Percentiles rank a stretch among this genome's conserved stretches.
phyloP scores from a whole-genome alignment of 2,797 vertebrate genomes.

The Basileuterus tristriatus region DNA sequence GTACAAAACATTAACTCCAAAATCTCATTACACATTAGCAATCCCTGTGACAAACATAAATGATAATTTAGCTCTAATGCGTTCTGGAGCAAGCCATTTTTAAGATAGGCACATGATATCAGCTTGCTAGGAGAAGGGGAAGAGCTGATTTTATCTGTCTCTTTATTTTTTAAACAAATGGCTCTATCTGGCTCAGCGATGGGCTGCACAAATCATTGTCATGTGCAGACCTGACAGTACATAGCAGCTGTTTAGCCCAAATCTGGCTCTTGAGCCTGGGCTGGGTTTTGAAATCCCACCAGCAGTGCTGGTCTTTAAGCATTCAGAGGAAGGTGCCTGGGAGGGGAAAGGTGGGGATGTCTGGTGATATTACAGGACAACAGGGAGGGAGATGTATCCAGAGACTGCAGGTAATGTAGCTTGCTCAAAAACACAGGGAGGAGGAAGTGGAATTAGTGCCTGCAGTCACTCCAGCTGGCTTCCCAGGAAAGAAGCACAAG shows the following conservation, averaged over 20 bases:
- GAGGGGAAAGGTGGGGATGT: background rate
- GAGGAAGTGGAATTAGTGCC: background rate
- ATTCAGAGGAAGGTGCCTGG: background rate
- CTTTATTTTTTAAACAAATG: constrained; percentile 56
- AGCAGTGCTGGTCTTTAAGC: background rate
- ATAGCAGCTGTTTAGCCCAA: background rate
- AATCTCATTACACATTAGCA: constrained; percentile 76
- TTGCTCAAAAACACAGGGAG: background rate
- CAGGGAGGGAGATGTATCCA: background rate
- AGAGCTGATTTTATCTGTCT: constrained; percentile 33
- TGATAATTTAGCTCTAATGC: constrained; percentile 72
- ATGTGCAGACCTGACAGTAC: background rate
- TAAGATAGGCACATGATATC: constrained; percentile 16
- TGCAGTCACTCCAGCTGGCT: background rate
- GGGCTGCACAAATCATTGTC: background rate
- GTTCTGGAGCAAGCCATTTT: constrained; percentile 55
- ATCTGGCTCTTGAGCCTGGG: background rate
- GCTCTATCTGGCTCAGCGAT: background rate
- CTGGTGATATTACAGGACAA: background rate
- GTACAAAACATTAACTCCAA: constrained; percentile 78
- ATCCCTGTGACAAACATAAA: constrained; percentile 74
- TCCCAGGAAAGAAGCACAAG: rapidly evolving
- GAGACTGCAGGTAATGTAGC: background rate
- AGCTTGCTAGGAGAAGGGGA: background rate
- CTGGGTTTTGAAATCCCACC: background rate